Percentiles rank a stretch among this genome's conserved stretches.
Evolutionary conservation across 2,797 vertebrate species (phyloP).

Genomic region (Leptodactylus fallax): DNA sequence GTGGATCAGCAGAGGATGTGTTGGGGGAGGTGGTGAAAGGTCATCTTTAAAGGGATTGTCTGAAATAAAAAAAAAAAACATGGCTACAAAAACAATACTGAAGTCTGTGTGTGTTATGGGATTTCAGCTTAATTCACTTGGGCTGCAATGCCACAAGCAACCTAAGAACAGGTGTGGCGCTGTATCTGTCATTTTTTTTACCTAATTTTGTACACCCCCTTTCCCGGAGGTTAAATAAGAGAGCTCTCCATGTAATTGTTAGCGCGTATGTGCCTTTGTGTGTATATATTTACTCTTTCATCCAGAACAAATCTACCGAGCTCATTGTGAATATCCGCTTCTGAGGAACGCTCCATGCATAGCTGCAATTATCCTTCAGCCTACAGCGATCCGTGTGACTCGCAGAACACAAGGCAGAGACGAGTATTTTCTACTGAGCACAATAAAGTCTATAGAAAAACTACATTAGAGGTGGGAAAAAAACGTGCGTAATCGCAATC

Average conservation of each 20-base stretch:
- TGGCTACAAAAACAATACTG: no score
- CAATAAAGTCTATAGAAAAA: slow-evolving; percentile 8
- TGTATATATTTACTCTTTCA: slow-evolving; percentile 1
- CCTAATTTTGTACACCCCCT: not conserved
- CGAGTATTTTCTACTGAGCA: not conserved
- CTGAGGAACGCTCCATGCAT: not conserved
- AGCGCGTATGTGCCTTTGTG: not conserved
- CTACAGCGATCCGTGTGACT: slow-evolving; percentile 9
- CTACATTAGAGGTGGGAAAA: slow-evolving; percentile 2
- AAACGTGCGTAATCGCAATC: not conserved
- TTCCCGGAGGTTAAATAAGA: not conserved
- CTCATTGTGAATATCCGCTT: not conserved
- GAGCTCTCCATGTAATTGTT: no score
- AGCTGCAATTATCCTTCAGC: not conserved
- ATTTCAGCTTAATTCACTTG: not conserved
- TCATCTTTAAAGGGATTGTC: no score
- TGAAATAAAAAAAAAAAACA: no score
- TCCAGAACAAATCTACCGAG: slow-evolving; percentile 3
- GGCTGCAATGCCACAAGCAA: not conserved
- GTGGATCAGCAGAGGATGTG: no score
- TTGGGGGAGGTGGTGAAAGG: no score
- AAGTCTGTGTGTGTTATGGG: not conserved
- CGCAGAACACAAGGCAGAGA: slow-evolving; percentile 1
- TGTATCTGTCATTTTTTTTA: not conserved
- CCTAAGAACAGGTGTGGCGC: not conserved